phyloP scores from a whole-genome alignment of 2,113 vertebrate species.

The Megaptera novaeangliae region DNA sequence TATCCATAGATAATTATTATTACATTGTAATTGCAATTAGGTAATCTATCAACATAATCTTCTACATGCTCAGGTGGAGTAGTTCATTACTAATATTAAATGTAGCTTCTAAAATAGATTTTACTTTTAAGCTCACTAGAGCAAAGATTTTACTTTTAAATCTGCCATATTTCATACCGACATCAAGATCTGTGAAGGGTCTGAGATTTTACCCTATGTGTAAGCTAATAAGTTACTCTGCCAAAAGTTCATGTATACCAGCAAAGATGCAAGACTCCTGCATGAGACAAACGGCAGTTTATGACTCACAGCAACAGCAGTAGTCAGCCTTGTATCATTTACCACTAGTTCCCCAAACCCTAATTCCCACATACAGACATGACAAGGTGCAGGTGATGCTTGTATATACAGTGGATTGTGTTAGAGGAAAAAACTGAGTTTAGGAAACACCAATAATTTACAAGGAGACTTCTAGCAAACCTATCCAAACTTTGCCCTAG shows the following conservation, averaged over 20 bases:
- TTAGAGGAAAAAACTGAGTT: neutral
- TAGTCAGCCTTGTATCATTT: neutral
- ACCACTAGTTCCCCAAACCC: neutral
- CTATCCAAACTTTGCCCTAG: neutral
- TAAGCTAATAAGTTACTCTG: neutral
- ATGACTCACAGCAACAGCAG: neutral
- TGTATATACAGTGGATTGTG: neutral
- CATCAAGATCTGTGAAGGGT: neutral
- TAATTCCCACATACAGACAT: neutral
- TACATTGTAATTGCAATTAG: slow-evolving; percentile 3
- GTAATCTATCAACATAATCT: neutral
- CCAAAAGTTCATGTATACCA: neutral
- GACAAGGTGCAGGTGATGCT: neutral
- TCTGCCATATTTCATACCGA: neutral
- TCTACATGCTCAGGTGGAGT: neutral
- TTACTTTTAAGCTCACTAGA: neutral
- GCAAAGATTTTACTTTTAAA: slow-evolving; percentile 42
- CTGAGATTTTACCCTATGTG: neutral
- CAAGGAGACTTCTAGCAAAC: neutral
- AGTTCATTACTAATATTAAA: neutral
- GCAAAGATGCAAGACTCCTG: neutral
- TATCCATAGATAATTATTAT: neutral
- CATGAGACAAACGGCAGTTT: neutral
- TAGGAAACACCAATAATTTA: neutral
- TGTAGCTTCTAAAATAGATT: neutral